Base-by-base conservation (phyloP, 2,797 vertebrate genomes). In the Pseudotriccus pelzelni region DNA sequence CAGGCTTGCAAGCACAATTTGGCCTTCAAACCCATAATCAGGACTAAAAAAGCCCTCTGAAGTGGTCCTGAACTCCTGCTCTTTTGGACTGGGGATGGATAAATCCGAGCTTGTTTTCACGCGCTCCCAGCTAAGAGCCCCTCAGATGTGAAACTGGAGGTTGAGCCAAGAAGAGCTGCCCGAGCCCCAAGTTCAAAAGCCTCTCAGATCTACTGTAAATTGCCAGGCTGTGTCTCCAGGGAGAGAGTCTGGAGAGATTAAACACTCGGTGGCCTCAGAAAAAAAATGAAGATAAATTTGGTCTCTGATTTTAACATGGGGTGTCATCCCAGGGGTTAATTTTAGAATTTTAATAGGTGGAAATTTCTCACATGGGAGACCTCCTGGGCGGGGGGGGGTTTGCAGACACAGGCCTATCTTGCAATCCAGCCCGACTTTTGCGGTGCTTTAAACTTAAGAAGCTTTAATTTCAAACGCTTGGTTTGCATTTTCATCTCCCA, bases 321-420 rank as follows among this genome's bases (percentile, higher is more conserved):
- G 12, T 49, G 34, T 78, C 75, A 66, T 86, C 63, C 39, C 50
- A 79, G 32, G 70, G 52, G 81, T 94, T 92, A 76, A 84, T 56
- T 89, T 87, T 36, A 50, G 37, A 17, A 49, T 63, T 81, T 88
- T 68, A 87, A 79, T 25, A 14, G 32, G 25, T 50, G 87, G 67
- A 63, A 87, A 44, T 84, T 28, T 34, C 47, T 83, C 55, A 16
- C 49, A 12, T 30, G 60, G 37, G 46, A 90, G 46, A 25, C 8
- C 36, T 11, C 12, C 50, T 6, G 0, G 6, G 50, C 50, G 19
- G 16, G 11, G 14, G 44, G 52, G 11, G 6, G 1, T 3, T 9
- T 72, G 53, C 62, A 82, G 46, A 37, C 39, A 53, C 62, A 76
- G 53, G 43, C 66, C 41, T 36, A 62, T 20, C 86, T 79, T 36